Evolutionary conservation across 2,113 vertebrate genomes (phyloP).

Genomic region (Grallaria varia): DNA sequence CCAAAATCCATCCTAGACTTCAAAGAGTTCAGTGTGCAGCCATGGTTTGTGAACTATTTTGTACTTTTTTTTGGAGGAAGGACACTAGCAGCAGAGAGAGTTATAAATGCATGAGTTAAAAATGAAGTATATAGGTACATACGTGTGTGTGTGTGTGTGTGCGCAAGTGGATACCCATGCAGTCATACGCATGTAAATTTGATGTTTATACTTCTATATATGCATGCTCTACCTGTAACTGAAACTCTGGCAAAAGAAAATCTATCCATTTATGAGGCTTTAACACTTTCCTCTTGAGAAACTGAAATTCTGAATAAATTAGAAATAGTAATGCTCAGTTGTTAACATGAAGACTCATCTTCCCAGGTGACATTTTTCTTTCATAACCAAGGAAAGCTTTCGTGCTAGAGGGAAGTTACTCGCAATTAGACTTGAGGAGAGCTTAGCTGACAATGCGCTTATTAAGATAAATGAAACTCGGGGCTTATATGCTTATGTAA

Average conservation of each 20-base stretch:
- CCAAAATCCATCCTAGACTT: not conserved
- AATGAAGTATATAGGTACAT: not conserved
- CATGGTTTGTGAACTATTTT: not conserved
- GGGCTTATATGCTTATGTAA: not conserved
- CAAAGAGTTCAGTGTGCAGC: not conserved
- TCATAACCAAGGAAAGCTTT: not conserved
- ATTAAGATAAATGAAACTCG: not conserved
- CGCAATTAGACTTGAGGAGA: not conserved
- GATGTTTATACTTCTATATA: not conserved
- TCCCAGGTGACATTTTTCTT: not conserved
- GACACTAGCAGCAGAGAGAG: not conserved
- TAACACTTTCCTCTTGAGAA: not conserved
- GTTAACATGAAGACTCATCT: not conserved
- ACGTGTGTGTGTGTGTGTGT: accelerated
- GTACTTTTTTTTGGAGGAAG: not conserved
- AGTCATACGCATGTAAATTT: not conserved
- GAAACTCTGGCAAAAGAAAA: not conserved
- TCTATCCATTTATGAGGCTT: not conserved
- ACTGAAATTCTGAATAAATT: not conserved
- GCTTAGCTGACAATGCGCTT: not conserved
- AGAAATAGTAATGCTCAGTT: not conserved
- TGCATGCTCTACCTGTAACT: not conserved
- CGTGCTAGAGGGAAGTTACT: not conserved
- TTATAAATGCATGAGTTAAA: not conserved
- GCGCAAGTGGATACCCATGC: not conserved